Conservation (phyloP, 2,797 vertebrate genomes). For the Australoheros facetus region DNA sequence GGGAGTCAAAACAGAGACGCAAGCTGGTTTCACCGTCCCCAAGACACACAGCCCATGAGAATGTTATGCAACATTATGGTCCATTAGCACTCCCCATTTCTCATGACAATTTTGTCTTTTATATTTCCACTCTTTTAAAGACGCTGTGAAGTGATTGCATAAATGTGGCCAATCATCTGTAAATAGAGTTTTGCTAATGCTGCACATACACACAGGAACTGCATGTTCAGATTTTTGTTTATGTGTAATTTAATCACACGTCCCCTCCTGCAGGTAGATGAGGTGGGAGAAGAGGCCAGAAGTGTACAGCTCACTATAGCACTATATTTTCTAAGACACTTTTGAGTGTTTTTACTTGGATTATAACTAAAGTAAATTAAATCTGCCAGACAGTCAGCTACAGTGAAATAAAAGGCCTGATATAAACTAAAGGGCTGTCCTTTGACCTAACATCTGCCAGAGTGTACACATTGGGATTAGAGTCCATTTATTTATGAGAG, state of each 20-base stretch:
- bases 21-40: background rate
- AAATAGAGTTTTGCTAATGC: background rate
- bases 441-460: constrained; percentile 55
- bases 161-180: background rate
- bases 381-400: constrained; percentile 26
- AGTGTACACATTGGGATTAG: constrained; percentile 50
- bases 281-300: background rate
- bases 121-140: background rate
- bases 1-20: constrained; percentile 5
- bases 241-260: background rate
- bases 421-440: constrained; percentile 39
- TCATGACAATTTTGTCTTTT: background rate
- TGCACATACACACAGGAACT: background rate
- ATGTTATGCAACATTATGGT: background rate
- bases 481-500: constrained; percentile 55
- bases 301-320: background rate
- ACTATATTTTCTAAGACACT: background rate
- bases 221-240: background rate
- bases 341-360: background rate
- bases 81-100: background rate
- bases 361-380: constrained; percentile 19
- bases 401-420: constrained; percentile 24
- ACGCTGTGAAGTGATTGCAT: background rate
- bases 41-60: background rate
- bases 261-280: background rate